Base-by-base conservation (phyloP, 2,113 vertebrate species). In the Grus americana region DNA sequence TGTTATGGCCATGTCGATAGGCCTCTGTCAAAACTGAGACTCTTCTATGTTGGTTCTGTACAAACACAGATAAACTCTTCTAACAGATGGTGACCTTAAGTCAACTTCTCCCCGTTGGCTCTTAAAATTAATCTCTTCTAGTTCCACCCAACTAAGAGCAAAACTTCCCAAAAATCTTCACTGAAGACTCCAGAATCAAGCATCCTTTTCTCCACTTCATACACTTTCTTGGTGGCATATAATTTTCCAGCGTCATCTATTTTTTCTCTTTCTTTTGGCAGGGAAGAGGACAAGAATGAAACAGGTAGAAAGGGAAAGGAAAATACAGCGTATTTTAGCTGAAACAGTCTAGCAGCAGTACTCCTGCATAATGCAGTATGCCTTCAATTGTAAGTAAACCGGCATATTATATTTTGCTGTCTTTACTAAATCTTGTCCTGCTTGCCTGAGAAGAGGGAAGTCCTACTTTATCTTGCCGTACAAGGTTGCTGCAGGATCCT, bases 71-170 rank as follows among this genome's bases (percentile, higher is more conserved):
- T 94, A 80, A 95, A 96, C 38, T 84, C 42, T 70, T 86, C 68
- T 91, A 86, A 80, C 42, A 86, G 63, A 89, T 47, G 57, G 76
- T 93, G 83, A 96, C 63, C 44, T 84, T 74, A 73, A 95, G 50
- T 88, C 75, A 95, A 78, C 76, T 86, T 95, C 42, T 94, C 80
- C 65, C 78, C 46, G 36, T 5, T 87, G 73, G n/a, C 21, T 58
- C 62, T 85, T 89, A 81, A 87, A 91, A 91, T 81, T 58, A 71
- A 63, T 87, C 59, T 55, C 47, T 78, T 91, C 66, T 79, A 68
- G 84, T 86, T 95, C 70, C 57, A 87, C 40, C 49, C 66, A 91
- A 63, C 44, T 55, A 90, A 78, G 46, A 95, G 71, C 20, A 90
- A 89, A 88, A 83, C 26, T 80, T 62, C 32, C 47, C 46, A 10